Percentiles rank a stretch among this genome's conserved stretches.
phyloP scores from a whole-genome alignment of 2,888 invertebrate genomes.

The Parelbella ahira region DNA sequence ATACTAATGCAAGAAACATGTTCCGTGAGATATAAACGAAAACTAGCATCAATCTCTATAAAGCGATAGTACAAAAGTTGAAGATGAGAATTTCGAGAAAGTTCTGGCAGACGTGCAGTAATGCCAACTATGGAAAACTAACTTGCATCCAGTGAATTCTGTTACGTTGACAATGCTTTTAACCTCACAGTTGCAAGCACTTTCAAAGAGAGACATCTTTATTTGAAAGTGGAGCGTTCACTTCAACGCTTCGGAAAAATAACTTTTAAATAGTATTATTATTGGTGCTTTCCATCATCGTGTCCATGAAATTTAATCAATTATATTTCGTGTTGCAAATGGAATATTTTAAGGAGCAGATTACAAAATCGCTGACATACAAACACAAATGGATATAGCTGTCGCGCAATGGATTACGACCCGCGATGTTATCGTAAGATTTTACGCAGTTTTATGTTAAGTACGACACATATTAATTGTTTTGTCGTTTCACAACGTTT shows the following conservation, averaged over 20 bases:
- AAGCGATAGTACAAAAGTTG: slow-evolving; percentile 20
- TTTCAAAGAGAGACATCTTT: slow-evolving; percentile 8
- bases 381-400: slow-evolving; percentile 20
- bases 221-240: slow-evolving; percentile 17
- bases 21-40: slow-evolving; percentile 11
- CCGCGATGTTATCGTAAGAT: slow-evolving; percentile 24
- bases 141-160: slow-evolving; percentile 18
- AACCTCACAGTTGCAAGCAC: slow-evolving; percentile 10
- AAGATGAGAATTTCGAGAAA: slow-evolving; percentile 17
- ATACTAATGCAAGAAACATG: slow-evolving; percentile 16
- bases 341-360: too few relatives aligned
- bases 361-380: slow-evolving; percentile 20
- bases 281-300: too few relatives aligned
- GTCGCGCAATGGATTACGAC: slow-evolving; percentile 19
- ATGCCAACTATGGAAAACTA: slow-evolving; percentile 20
- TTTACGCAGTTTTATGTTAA: slow-evolving; percentile 38
- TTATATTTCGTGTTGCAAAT: too few relatives aligned
- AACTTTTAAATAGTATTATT: too few relatives aligned
- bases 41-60: slow-evolving; percentile 23
- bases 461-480: slow-evolving; percentile 73
- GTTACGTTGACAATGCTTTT: slow-evolving; percentile 16
- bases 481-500: slow-evolving; percentile 57
- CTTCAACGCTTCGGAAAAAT: too few relatives aligned
- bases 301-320: too few relatives aligned
- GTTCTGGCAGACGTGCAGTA: slow-evolving; percentile 17